Percentiles rank a stretch among this genome's conserved stretches.
Conservation (phyloP, 2,797 vertebrate genomes). For the Percopsis omiscomaycus region DNA sequence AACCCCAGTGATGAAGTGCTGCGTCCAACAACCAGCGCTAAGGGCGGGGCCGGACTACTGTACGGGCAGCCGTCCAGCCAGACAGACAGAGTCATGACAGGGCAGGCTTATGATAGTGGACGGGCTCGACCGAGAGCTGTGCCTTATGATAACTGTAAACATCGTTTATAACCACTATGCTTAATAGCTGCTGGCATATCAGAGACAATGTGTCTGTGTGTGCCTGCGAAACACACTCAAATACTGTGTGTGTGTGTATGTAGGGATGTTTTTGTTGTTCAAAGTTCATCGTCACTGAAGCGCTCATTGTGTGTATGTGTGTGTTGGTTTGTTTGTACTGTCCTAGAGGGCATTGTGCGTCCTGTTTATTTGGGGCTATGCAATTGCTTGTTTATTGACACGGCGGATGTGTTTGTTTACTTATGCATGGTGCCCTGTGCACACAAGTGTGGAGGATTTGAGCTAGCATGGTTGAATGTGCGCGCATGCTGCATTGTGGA, state of each 20-base stretch:
- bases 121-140: constrained; percentile 32
- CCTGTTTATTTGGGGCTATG: constrained; percentile 29
- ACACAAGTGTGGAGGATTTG: not conserved
- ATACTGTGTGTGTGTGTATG: not conserved
- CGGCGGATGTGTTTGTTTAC: constrained; percentile 16
- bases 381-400: constrained; percentile 25
- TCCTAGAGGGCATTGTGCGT: constrained; percentile 13
- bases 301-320: constrained; percentile 3
- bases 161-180: constrained; percentile 49
- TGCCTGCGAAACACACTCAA: not conserved
- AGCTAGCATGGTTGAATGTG: not conserved
- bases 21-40: constrained; percentile 53
- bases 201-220: constrained; percentile 14
- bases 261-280: not conserved
- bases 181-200: constrained; percentile 44
- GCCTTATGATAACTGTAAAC: constrained; percentile 58
- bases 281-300: constrained; percentile 12
- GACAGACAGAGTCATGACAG: constrained; percentile 26
- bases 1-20: constrained; percentile 66
- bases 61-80: constrained; percentile 26
- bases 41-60: constrained; percentile 45
- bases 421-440: constrained; percentile 16
- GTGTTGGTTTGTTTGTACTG: constrained; percentile 25
- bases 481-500: not conserved
- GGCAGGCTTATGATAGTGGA: constrained; percentile 48